Evolutionary conservation across 2,888 invertebrate species (phyloP).

Genomic region (Stenotaenia linearis): DNA sequence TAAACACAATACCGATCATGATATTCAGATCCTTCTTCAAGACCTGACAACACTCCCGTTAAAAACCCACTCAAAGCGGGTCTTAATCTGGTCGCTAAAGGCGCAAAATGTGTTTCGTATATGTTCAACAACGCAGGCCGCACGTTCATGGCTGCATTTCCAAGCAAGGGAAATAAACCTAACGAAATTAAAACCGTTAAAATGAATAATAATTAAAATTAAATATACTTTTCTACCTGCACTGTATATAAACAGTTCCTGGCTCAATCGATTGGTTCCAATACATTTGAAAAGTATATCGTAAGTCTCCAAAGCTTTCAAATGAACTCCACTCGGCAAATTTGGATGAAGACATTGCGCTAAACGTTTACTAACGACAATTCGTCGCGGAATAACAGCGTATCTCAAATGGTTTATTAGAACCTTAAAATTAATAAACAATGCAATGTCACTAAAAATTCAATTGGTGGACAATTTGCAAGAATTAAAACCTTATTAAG

Average conservation of each 20-base stretch:
- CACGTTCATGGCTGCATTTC: constrained; percentile 84
- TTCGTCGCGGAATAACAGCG: constrained; percentile 75
- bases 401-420: constrained; percentile 72
- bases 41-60: constrained; percentile 78
- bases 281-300: constrained; percentile 84
- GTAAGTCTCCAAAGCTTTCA: constrained; percentile 85
- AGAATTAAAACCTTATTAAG: constrained; percentile 85
- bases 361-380: constrained; percentile 80
- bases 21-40: constrained; percentile 78
- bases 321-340: constrained; percentile 81
- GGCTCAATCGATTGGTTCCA: constrained; percentile 68
- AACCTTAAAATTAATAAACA: constrained; percentile 55
- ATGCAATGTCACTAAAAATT: not conserved
- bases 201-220: too few relatives aligned
- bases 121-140: constrained; percentile 71
- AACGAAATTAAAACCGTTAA: too few relatives aligned
- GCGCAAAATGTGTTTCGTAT: constrained; percentile 82
- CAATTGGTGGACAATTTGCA: too few relatives aligned
- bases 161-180: constrained; percentile 81
- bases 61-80: constrained; percentile 81
- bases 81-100: constrained; percentile 65
- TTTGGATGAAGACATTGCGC: constrained; percentile 93
- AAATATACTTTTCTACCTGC: constrained; percentile 52
- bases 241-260: constrained; percentile 77
- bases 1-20: constrained; percentile 65